These are phyloP conservation scores for Melieria crassipennis DNA, from an alignment of 2,888 invertebrate species.

Conservation along the genomic window DNA sequence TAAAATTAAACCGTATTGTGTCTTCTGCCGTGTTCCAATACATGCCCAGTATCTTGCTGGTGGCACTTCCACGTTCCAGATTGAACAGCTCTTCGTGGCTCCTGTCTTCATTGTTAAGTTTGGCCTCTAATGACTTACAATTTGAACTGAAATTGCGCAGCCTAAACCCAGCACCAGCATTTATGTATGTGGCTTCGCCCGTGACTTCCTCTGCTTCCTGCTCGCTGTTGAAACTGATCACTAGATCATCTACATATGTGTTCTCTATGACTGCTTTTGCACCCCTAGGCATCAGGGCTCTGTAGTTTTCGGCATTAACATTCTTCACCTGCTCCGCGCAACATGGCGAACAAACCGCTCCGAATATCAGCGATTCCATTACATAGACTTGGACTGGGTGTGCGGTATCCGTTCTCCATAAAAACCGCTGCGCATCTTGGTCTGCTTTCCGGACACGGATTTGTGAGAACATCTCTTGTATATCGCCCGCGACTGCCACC, in stretches of 20 bases:
- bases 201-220: slow-evolving; percentile 39
- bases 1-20: slow-evolving; percentile 7
- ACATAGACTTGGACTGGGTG: slow-evolving; percentile 17
- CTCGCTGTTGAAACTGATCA: slow-evolving; percentile 46
- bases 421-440: slow-evolving; percentile 43
- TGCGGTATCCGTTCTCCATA: slow-evolving; percentile 24
- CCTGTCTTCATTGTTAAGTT: neutral
- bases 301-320: slow-evolving; percentile 42
- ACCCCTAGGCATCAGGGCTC: slow-evolving; percentile 36
- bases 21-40: slow-evolving; percentile 9
- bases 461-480: slow-evolving; percentile 48
- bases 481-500: slow-evolving; percentile 49
- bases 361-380: slow-evolving; percentile 38
- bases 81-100: neutral
- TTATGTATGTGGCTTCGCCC: neutral
- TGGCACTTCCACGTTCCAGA: neutral
- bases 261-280: slow-evolving; percentile 36
- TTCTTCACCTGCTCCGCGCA: slow-evolving; percentile 51
- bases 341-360: slow-evolving; percentile 44
- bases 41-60: slow-evolving; percentile 15
- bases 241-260: slow-evolving; percentile 42
- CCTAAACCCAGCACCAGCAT: neutral
- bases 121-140: neutral
- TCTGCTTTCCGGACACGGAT: no score
- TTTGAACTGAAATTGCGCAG: slow-evolving; percentile 14